Evolutionary conservation across 2,797 vertebrate species (phyloP).

Genomic region (Chloroceryle inda): DNA sequence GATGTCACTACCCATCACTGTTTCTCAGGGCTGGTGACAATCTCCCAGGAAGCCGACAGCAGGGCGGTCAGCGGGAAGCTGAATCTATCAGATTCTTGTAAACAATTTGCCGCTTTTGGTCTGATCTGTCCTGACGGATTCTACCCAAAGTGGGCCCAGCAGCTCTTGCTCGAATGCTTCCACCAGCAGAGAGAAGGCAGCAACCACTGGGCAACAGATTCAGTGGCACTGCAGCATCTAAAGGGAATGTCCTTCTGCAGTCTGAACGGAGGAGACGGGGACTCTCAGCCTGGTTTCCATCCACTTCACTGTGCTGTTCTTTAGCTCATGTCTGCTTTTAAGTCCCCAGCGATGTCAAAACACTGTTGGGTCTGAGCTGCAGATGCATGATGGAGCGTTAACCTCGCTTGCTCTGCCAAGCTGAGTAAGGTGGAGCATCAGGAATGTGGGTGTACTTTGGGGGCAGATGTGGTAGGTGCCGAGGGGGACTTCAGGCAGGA

Average conservation of each 20-base stretch:
- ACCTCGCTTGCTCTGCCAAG: background rate
- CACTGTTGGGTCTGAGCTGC: background rate
- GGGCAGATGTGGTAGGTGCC: background rate
- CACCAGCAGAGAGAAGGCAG: background rate
- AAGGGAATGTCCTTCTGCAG: background rate
- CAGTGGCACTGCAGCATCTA: rapidly evolving
- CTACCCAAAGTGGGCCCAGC: background rate
- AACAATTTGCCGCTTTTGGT: background rate
- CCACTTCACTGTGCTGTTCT: background rate
- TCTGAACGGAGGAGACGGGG: background rate
- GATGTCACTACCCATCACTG: background rate
- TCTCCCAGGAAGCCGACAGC: background rate
- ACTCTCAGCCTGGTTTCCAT: background rate
- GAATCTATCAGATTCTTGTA: background rate
- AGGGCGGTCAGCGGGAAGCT: background rate
- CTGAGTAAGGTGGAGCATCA: background rate
- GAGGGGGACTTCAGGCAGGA: background rate
- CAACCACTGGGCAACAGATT: background rate
- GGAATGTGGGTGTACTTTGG: background rate
- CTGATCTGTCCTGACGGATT: constrained; percentile 14
- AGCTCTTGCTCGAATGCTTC: rapidly evolving
- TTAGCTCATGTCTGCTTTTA: background rate
- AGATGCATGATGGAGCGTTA: rapidly evolving
- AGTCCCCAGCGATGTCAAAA: background rate
- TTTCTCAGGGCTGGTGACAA: rapidly evolving